These are phyloP conservation scores for Dolichoris vasculosae DNA, from an alignment of 1,140 invertebrate species.

Conservation along the genomic window DNA sequence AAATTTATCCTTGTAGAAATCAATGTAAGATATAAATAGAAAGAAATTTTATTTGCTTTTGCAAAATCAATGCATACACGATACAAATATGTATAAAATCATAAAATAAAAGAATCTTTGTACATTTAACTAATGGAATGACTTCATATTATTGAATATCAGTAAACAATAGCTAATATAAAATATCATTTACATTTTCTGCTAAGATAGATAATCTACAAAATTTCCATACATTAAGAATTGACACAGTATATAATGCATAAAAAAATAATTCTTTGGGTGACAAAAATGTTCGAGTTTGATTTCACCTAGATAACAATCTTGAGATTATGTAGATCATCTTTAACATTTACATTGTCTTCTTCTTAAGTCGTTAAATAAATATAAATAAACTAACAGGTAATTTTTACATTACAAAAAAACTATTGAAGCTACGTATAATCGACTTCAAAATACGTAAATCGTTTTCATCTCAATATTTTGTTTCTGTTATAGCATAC, in stretches of 20 bases:
- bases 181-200: conserved; percentile 47
- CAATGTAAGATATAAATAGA: conserved; percentile 20
- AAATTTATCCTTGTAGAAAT: conserved; percentile 13
- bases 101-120: conserved; percentile 46
- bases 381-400: conserved; percentile 46
- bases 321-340: conserved; percentile 27
- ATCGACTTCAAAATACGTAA: conserved; percentile 43
- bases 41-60: conserved; percentile 18
- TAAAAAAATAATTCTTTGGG: conserved; percentile 53
- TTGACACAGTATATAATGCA: conserved; percentile 49
- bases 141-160: conserved; percentile 39
- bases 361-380: conserved; percentile 37
- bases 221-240: conserved; percentile 44
- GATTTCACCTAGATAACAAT: conserved; percentile 46
- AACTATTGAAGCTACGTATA: conserved; percentile 39
- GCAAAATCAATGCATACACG: neutral
- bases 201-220: conserved; percentile 46
- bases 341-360: conserved; percentile 33
- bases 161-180: conserved; percentile 43
- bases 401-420: conserved; percentile 34
- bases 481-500: conserved; percentile 40
- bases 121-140: conserved; percentile 50
- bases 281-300: conserved; percentile 50
- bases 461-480: conserved; percentile 36
- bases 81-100: conserved; percentile 45